Conservation (phyloP, 2,888 invertebrate species). For the Heliothis peltigera region DNA sequence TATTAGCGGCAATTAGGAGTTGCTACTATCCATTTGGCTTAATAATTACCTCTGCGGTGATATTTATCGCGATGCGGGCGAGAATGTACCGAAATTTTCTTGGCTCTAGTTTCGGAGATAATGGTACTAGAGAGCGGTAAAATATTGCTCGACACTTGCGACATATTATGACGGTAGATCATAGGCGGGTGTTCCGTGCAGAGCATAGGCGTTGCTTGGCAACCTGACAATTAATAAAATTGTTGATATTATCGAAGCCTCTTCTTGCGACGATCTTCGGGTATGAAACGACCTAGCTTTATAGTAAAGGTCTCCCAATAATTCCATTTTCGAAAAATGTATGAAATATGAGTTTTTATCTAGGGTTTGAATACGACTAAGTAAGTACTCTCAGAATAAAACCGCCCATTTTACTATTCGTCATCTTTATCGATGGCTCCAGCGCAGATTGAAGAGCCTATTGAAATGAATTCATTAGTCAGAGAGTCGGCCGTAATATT, state of each 20-base stretch:
- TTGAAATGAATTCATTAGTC: slow-evolving; percentile 84
- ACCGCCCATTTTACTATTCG: slow-evolving; percentile 60
- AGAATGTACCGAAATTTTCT: slow-evolving; percentile 60
- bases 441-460: slow-evolving; percentile 64
- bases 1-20: slow-evolving; percentile 66
- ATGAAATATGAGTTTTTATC: slow-evolving; percentile 44
- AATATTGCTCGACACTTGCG: slow-evolving; percentile 59
- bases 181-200: slow-evolving; percentile 48
- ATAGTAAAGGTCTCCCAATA: too few species aligned
- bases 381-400: slow-evolving; percentile 50
- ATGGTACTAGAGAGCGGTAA: slow-evolving; percentile 62
- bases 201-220: slow-evolving; percentile 50
- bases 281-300: not conserved
- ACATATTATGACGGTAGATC: slow-evolving; percentile 61
- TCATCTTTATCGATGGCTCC: slow-evolving; percentile 67
- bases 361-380: slow-evolving; percentile 44
- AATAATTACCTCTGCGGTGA: slow-evolving; percentile 63
- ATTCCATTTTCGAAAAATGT: slow-evolving; percentile 2
- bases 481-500: slow-evolving; percentile 77
- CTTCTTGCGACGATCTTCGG: slow-evolving; percentile 6
- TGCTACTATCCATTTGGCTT: slow-evolving; percentile 59
- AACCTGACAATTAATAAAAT: slow-evolving; percentile 46
- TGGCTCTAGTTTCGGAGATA: slow-evolving; percentile 62
- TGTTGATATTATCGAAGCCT: slow-evolving; percentile 18
- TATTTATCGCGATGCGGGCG: slow-evolving; percentile 54